Evolutionary conservation across 1,140 invertebrate species (phyloP).

Genomic region (Metopolophium dirhodum): DNA sequence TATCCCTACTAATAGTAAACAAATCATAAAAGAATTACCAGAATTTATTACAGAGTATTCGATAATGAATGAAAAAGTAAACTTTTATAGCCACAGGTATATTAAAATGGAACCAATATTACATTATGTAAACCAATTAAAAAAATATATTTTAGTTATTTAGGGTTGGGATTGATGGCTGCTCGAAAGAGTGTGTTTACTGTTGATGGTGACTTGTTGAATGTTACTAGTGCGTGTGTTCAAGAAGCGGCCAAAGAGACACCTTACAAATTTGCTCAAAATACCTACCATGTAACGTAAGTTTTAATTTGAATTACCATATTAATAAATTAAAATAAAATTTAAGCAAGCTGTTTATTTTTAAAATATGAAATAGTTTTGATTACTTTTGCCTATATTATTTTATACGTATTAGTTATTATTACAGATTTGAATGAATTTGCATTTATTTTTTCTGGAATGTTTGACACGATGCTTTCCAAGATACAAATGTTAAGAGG

Average conservation of each 20-base stretch:
- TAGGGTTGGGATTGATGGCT: conserved; percentile 88
- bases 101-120: background rate
- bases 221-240: conserved; percentile 74
- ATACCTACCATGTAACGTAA: conserved; percentile 69
- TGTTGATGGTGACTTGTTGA: conserved; percentile 64
- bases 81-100: conserved; percentile 77
- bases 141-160: conserved; percentile 72
- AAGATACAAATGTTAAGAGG: no score
- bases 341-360: background rate
- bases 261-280: conserved; percentile 70
- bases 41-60: conserved; percentile 72
- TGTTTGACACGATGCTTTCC: no score
- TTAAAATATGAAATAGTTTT: no score
- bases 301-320: conserved; percentile 48
- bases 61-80: conserved; percentile 73
- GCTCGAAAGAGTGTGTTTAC: conserved; percentile 80
- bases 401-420: background rate
- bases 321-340: no score
- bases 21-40: conserved; percentile 66
- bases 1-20: conserved; percentile 67
- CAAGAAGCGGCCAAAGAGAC: conserved; percentile 77
- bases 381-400: background rate
- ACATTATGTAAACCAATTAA: background rate
- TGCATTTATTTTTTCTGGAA: no score
- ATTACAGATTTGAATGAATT: no score